These are phyloP conservation scores for Pterois miles DNA, from an alignment of 2,797 vertebrate genomes.

Conservation along the genomic window DNA sequence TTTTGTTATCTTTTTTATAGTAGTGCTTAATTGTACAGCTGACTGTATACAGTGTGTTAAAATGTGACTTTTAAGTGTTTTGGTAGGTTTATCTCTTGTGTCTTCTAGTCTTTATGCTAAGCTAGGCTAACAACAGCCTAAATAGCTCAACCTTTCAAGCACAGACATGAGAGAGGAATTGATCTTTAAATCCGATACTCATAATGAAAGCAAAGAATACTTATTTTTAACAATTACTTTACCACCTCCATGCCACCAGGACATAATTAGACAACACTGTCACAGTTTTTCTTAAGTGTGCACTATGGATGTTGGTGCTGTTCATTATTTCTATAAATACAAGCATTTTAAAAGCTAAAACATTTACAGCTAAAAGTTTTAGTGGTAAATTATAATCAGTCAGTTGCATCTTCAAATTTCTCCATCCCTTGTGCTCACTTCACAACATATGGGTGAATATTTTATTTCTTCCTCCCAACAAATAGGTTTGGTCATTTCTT, in stretches of 20 bases:
- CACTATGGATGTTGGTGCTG: neutral
- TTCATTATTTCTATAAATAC: neutral
- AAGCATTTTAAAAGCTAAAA: neutral
- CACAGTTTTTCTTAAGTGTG: neutral
- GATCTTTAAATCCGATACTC: neutral
- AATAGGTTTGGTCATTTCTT: neutral
- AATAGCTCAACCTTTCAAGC: neutral
- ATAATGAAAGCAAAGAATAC: neutral
- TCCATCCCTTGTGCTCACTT: neutral
- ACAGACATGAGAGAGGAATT: neutral
- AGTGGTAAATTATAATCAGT: neutral
- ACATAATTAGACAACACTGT: neutral
- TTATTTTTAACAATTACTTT: neutral
- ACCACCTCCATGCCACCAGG: neutral
- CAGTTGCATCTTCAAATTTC: neutral
- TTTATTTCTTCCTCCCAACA: neutral
- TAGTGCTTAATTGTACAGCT: neutral
- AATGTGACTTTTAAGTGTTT: neutral
- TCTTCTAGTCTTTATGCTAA: neutral
- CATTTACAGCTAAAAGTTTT: neutral
- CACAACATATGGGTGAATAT: neutral
- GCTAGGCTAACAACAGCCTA: neutral
- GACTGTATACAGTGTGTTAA: neutral
- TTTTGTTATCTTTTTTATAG: neutral
- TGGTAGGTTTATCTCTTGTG: neutral